Base-by-base conservation (phyloP, 2,888 invertebrate genomes). In the Chaitophorus viminalis region DNA sequence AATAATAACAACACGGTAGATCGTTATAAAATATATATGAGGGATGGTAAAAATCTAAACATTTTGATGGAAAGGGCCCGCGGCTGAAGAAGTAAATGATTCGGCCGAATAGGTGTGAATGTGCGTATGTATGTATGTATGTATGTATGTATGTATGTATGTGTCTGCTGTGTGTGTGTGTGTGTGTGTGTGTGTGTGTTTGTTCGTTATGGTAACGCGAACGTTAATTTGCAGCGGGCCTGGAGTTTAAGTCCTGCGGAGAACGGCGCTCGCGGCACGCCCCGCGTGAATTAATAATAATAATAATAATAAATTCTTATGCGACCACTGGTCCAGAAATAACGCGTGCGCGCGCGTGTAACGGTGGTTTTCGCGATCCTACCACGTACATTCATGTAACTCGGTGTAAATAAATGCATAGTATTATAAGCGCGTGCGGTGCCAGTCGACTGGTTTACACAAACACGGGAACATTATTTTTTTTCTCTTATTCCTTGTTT, bases 191-290 rank as follows among this genome's bases (percentile, higher is more conserved):
- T n/a, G 54, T 54, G 54, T 54, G 60, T 25, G 60, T 60, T n/a
- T 29, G 68, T n/a, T 68, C 68, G 68, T 25, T 29, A 29, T 68
- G 11, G 68, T 29, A 76, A 46, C 39, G 25, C n/a, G 17, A 18
- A 76, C 52, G 82, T 82, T 82, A 54, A 82, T 82, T 74, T 54
- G 82, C 82, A 82, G 78, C 78, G 60, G 60, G 78, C 78, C 78
- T 3, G 1, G 72, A 82, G 52, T 70, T 25, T 33, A 52, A 54
- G 52, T 72, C 82, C 82, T 74, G 82, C 33, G 82, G 82, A 72
- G 82, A 70, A 33, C 72, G 82, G 39, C 60, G 68, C 68, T 68
- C 68, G 39, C 76, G 76, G 76, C 46, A 76, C 76, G 72, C 54
- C 54, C 72, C 72, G 54, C 46, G 33, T 21, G 78, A 78, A 72